These are phyloP conservation scores for Pseudopleuronectes americanus DNA, from an alignment of 2,797 vertebrate species.

Conservation along the genomic window DNA sequence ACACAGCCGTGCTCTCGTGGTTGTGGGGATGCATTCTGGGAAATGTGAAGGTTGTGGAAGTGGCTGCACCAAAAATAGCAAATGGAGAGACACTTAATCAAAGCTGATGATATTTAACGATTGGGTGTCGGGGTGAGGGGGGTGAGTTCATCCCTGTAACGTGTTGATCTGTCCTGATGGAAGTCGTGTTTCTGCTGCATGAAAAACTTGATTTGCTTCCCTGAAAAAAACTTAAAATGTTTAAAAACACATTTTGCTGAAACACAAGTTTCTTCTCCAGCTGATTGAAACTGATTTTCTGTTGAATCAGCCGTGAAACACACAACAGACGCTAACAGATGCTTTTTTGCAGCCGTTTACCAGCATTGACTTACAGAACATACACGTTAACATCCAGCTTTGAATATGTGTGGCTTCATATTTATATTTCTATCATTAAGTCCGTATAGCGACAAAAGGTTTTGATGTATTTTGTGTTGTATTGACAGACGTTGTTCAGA, in stretches of 20 bases:
- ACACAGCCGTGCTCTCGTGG: neutral
- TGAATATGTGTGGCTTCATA: slow-evolving; percentile 9
- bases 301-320: neutral
- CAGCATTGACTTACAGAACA: neutral
- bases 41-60: neutral
- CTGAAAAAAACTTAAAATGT: neutral
- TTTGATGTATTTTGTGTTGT: slow-evolving; percentile 32
- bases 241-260: neutral
- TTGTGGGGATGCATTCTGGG: slow-evolving; percentile 6
- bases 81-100: neutral
- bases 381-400: neutral
- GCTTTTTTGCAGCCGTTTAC: too few species aligned
- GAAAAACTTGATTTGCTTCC: neutral
- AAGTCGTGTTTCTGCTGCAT: neutral
- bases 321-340: neutral
- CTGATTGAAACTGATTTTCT: neutral
- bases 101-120: neutral
- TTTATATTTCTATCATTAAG: slow-evolving; percentile 44
- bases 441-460: slow-evolving; percentile 15
- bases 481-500: neutral
- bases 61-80: neutral
- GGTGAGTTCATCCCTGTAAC: neutral
- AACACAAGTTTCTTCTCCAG: neutral
- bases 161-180: neutral
- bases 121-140: neutral